Percentiles rank a stretch among this genome's conserved stretches.
Evolutionary conservation across 2,113 vertebrate genomes (phyloP).

Genomic region (Propithecus coquereli): DNA sequence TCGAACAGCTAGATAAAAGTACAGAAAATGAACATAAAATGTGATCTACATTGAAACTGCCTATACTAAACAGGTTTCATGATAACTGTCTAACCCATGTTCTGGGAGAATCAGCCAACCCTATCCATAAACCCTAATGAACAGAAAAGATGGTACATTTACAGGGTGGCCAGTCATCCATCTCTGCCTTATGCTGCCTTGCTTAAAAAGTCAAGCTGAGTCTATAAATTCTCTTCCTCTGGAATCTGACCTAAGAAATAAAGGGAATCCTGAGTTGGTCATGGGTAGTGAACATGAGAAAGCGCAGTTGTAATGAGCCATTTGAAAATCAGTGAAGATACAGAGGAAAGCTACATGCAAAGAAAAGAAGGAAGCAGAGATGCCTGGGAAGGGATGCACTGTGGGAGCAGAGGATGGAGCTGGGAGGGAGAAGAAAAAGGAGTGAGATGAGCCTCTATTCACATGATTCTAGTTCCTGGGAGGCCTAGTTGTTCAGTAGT

Average conservation of each 20-base stretch:
- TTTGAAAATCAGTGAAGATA: neutral
- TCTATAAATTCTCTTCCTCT: neutral
- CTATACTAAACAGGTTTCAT: neutral
- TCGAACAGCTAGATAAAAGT: neutral
- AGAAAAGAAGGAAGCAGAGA: neutral
- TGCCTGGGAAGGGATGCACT: neutral
- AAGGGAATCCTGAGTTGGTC: neutral
- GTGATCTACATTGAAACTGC: neutral
- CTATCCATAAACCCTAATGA: neutral
- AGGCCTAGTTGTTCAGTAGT: neutral
- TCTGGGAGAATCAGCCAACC: neutral
- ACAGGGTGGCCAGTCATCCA: neutral
- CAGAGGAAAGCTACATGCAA: neutral
- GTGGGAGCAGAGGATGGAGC: no score
- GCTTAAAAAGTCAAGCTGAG: neutral
- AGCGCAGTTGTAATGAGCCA: neutral
- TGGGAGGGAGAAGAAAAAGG: neutral
- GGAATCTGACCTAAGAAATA: neutral
- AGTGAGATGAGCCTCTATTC: neutral
- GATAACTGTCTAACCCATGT: neutral
- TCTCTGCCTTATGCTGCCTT: neutral
- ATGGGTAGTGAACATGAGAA: neutral
- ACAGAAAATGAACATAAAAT: neutral
- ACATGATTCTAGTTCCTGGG: neutral
- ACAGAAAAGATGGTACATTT: neutral